Percentiles rank a stretch among this genome's conserved stretches.
Conservation (phyloP, 2,113 vertebrate genomes). For the Rhinolophus sinicus region DNA sequence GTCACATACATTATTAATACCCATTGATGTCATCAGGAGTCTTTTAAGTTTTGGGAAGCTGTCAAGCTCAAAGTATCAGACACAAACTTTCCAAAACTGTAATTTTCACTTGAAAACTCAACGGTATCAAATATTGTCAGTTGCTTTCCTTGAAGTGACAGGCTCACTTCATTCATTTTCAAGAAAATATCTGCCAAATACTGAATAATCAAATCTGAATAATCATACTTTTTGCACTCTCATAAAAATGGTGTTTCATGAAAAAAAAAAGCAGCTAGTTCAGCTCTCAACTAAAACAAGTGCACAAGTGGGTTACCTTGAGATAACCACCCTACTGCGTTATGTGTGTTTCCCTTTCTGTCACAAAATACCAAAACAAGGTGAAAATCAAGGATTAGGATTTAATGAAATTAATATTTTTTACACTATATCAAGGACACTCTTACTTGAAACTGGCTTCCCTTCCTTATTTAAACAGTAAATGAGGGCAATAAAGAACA, state of each 20-base stretch:
- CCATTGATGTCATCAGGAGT: background rate
- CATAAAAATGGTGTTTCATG: background rate
- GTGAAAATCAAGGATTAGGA: background rate
- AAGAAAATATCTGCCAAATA: conserved; percentile 37
- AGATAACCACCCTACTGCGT: background rate
- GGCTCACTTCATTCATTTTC: background rate
- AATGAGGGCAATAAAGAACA: background rate
- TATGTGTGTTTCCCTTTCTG: background rate
- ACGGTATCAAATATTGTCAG: background rate
- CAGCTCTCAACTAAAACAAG: background rate
- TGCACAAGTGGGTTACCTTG: background rate
- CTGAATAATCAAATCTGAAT: conserved; percentile 34
- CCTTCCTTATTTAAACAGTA: background rate
- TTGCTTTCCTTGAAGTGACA: conserved; percentile 28
- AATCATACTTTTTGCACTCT: background rate
- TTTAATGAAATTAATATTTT: background rate
- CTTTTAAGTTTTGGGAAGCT: conserved; percentile 5
- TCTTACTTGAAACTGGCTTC: background rate
- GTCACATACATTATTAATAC: background rate
- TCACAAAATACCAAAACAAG: background rate
- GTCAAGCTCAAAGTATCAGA: background rate
- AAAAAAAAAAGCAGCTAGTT: background rate
- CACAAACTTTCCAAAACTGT: background rate
- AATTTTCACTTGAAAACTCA: conserved; percentile 34
- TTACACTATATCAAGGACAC: background rate